A percentile compares a stretch with the other conserved stretches of the same genome.
Conservation (phyloP, 1,140 invertebrate species). For the Calosoma granatense region DNA sequence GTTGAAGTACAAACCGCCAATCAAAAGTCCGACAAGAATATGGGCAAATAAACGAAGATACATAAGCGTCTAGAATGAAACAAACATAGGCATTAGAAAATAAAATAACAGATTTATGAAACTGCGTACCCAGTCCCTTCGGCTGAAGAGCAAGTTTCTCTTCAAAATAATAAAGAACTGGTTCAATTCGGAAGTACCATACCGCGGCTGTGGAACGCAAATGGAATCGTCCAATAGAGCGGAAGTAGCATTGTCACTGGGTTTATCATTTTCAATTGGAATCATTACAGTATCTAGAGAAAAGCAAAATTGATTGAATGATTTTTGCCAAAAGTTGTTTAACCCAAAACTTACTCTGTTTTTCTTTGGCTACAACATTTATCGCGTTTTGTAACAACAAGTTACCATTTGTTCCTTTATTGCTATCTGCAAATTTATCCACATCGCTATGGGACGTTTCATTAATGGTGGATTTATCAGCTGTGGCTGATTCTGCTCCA, state of each 20-base stretch:
- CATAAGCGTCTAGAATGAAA: slow-evolving; percentile 74
- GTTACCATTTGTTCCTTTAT: slow-evolving; percentile 26
- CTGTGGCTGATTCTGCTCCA: slow-evolving; percentile 20
- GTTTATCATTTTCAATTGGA: slow-evolving; percentile 48
- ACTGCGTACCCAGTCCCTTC: slow-evolving; percentile 65
- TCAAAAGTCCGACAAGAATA: slow-evolving; percentile 81
- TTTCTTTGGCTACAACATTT: slow-evolving; percentile 57
- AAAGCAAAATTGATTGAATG: slow-evolving; percentile 18
- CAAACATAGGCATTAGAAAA: slow-evolving; percentile 3
- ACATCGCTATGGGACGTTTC: slow-evolving; percentile 37
- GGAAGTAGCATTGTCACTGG: slow-evolving; percentile 51
- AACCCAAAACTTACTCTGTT: slow-evolving; percentile 28
- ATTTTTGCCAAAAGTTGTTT: background rate
- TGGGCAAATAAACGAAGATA: slow-evolving; percentile 88
- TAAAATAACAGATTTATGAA: slow-evolving; percentile 8
- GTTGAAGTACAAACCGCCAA: slow-evolving; percentile 85
- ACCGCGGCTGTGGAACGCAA: slow-evolving; percentile 51
- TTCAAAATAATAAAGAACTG: slow-evolving; percentile 77
- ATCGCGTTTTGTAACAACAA: slow-evolving; percentile 46
- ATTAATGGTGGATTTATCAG: slow-evolving; percentile 39
- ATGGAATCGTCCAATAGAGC: slow-evolving; percentile 51
- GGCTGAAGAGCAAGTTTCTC: slow-evolving; percentile 67
- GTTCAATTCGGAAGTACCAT: slow-evolving; percentile 62
- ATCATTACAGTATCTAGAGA: slow-evolving; percentile 40
- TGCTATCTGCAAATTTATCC: slow-evolving; percentile 42